Base-by-base conservation (phyloP, 2,797 vertebrate species). In the Ispidina lecontei region DNA sequence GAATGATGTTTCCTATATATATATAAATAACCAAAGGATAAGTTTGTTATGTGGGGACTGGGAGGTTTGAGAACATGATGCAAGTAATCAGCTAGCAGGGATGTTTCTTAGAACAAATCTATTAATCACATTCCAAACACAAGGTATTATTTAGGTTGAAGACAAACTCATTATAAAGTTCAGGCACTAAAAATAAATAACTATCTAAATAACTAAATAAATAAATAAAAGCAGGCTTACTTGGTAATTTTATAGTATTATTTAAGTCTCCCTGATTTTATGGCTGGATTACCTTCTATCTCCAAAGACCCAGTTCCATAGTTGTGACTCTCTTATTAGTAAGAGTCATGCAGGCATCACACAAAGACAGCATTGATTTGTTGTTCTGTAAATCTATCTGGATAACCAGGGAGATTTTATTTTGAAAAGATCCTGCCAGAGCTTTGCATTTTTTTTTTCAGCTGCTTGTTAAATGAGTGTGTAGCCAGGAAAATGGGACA, bases 401-500 rank as follows among this genome's bases (percentile, higher is more conserved):
- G 65, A 83, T 35, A 96, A 82, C 25, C 39, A 63, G 39, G n/a
- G 75, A 93, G 75, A 89, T 87, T 87, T 80, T 91, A 92, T 91
- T 96, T 93, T 94, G 39, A 89, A 93, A 93, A 93, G 47, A 75
- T 69, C 43, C 28, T 72, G n/a, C 31, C 1, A 1, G 29, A 82
- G 56, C 21, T 68, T 88, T 76, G 51, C 20, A 2, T 60, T 49
- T 62, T 55, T 49, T 62, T 55, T 77, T 68, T 33, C 46, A 87
- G 47, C 43, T 31, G 58, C 44, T 87, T 26, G 6, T 89, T 89
- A 89, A 90, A 46, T 16, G 43, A 88, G 12, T 52, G 52, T 6
- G 31, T 69, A 85, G 67, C 65, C 78, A 90, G 43, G 29, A 94
- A 96, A 96, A 94, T n/a, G 55, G 84, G 90, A 94, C 84, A 83